Conservation (phyloP, 2,797 vertebrate species). For the Myoxocephalus aenaeus region DNA sequence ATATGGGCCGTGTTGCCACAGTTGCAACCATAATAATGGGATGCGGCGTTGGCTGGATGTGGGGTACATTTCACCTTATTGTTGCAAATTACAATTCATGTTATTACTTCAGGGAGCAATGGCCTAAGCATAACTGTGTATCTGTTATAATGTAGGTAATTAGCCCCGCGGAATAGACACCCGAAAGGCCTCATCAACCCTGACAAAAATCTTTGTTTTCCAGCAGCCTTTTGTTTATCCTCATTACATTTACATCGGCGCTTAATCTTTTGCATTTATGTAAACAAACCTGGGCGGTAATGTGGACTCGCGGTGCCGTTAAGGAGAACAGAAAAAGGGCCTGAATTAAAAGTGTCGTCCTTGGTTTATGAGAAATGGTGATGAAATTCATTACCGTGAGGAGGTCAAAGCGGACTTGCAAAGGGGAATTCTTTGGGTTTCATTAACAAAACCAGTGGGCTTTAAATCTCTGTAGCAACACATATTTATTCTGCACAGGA, state of each 20-base stretch:
- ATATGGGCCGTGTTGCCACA: slow-evolving; percentile 67
- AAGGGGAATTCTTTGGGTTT: slow-evolving; percentile 21
- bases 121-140: slow-evolving; percentile 63
- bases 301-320: slow-evolving; percentile 58
- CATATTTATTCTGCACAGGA: neutral
- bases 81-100: slow-evolving; percentile 70
- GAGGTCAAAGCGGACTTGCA: slow-evolving; percentile 46
- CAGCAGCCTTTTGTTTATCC: slow-evolving; percentile 67
- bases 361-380: slow-evolving; percentile 38
- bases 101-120: slow-evolving; percentile 65
- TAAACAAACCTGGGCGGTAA: slow-evolving; percentile 73
- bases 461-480: slow-evolving; percentile 29
- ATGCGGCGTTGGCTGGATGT: slow-evolving; percentile 55
- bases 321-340: slow-evolving; percentile 47
- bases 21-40: slow-evolving; percentile 62
- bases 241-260: slow-evolving; percentile 73
- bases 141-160: slow-evolving; percentile 69
- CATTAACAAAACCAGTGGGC: slow-evolving; percentile 28
- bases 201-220: slow-evolving; percentile 70
- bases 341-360: slow-evolving; percentile 61
- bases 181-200: slow-evolving; percentile 73
- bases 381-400: slow-evolving; percentile 40
- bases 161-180: slow-evolving; percentile 60
- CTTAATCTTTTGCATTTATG: slow-evolving; percentile 74
- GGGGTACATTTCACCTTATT: slow-evolving; percentile 64